A percentile compares a stretch with the other conserved stretches of the same genome.
These are phyloP conservation scores for Hydrotaea diabolus DNA, from an alignment of 2,888 invertebrate genomes.

Conservation along the genomic window DNA sequence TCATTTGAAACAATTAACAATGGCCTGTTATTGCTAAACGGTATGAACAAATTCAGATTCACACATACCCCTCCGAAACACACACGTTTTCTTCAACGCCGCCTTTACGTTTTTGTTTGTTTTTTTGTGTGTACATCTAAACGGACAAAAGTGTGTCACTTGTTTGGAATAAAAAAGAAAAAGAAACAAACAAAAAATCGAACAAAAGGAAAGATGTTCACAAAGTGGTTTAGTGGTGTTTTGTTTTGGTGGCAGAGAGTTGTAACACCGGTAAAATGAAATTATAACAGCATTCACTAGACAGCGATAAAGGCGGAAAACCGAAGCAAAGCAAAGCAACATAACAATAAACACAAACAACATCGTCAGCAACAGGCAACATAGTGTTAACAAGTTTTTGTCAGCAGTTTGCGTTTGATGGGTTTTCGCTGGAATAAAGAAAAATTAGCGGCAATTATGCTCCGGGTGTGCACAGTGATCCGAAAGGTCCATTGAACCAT, in stretches of 20 bases:
- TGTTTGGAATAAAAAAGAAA: conserved; percentile 9
- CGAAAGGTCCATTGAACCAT: background rate
- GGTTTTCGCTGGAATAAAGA: conserved; percentile 16
- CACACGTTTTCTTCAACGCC: background rate
- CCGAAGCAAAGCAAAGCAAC: background rate
- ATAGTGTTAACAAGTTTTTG: conserved; percentile 5
- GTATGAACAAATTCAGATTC: conserved; percentile 47
- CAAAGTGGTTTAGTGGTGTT: conserved; percentile 19
- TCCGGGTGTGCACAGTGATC: conserved; percentile 2
- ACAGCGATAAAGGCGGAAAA: background rate
- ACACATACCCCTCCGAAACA: conserved; percentile 18
- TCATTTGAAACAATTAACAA: conserved; percentile 56
- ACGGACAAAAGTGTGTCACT: conserved; percentile 56
- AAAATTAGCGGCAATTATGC: background rate
- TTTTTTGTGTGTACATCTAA: too few species aligned
- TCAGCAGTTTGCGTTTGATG: background rate
- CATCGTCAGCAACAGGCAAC: background rate
- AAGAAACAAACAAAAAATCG: conserved; percentile 27
- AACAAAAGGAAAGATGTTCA: conserved; percentile 16
- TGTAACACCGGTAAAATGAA: conserved; percentile 38
- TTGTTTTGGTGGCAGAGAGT: background rate
- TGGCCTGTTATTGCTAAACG: conserved; percentile 37
- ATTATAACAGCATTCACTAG: conserved; percentile 34
- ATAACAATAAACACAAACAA: background rate
- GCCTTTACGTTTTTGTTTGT: background rate